These are phyloP conservation scores for Trypoxylon attenuatum DNA, from an alignment of 2,888 invertebrate genomes.

Conservation along the genomic window DNA sequence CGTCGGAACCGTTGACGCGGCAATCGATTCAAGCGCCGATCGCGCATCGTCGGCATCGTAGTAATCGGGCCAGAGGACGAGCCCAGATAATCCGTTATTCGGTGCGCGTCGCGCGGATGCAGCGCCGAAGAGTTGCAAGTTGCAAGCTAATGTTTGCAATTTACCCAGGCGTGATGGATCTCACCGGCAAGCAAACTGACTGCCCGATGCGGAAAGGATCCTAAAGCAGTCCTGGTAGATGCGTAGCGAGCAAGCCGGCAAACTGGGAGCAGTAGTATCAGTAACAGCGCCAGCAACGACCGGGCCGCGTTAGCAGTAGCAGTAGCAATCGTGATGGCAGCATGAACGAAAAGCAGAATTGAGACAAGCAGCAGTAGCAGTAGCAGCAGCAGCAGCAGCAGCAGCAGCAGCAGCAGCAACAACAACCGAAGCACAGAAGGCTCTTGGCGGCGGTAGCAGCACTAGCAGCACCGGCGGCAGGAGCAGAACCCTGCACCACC, in stretches of 20 bases:
- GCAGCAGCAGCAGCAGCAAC: slow-evolving; percentile 30
- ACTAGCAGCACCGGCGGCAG: slow-evolving; percentile 35
- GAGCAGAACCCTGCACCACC: slow-evolving; percentile 55
- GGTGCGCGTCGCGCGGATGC: slow-evolving; percentile 12
- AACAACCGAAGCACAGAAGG: slow-evolving; percentile 31
- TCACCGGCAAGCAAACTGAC: slow-evolving; percentile 59
- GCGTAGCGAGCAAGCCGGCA: slow-evolving; percentile 41
- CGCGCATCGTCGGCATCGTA: slow-evolving; percentile 2
- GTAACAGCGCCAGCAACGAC: slow-evolving; percentile 38
- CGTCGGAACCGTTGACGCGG: slow-evolving; percentile 2
- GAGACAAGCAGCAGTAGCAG: slow-evolving; percentile 13
- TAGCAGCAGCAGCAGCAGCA: slow-evolving; percentile 14
- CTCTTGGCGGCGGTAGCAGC: slow-evolving; percentile 27
- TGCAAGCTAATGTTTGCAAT: slow-evolving; percentile 69
- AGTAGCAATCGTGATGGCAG: slow-evolving; percentile 30
- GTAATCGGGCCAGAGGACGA: neutral
- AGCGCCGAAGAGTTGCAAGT: slow-evolving; percentile 61
- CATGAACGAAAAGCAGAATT: slow-evolving; percentile 30
- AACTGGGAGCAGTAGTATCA: slow-evolving; percentile 12
- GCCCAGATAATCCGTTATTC: slow-evolving; percentile 31
- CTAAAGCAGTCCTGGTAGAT: slow-evolving; percentile 53
- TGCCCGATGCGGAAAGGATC: slow-evolving; percentile 62
- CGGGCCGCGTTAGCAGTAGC: slow-evolving; percentile 31
- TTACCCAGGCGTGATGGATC: slow-evolving; percentile 62
- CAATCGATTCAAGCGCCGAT: slow-evolving; percentile 1